These are phyloP conservation scores for Cyprinella venusta DNA, from an alignment of 2,797 vertebrate species.

Conservation along the genomic window DNA sequence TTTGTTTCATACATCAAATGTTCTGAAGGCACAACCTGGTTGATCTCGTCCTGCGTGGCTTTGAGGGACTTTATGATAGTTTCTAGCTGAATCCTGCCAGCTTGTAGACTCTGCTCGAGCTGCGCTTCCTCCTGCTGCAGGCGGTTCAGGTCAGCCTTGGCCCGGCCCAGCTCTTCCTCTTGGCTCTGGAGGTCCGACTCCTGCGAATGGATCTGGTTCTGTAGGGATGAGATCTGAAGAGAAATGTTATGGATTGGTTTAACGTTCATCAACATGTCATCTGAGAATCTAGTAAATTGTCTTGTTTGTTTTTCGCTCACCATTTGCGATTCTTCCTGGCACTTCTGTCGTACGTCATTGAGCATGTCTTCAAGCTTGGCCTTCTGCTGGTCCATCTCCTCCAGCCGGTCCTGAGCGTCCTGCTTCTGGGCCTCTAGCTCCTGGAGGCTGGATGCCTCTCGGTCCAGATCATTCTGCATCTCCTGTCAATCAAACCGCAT, in stretches of 20 bases:
- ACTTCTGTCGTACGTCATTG: slow-evolving; percentile 90
- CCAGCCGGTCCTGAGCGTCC: slow-evolving; percentile 92
- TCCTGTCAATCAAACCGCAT: slow-evolving; percentile 77
- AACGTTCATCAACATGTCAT: background rate
- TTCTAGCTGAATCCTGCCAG: slow-evolving; percentile 92
- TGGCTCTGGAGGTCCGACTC: slow-evolving; percentile 92
- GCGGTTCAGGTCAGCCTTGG: slow-evolving; percentile 87
- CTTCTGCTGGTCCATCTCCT: slow-evolving; percentile 99
- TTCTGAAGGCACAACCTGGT: slow-evolving; percentile 81
- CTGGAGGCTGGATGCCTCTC: slow-evolving; percentile 89
- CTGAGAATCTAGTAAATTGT: background rate
- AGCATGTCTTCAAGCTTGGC: slow-evolving; percentile 96
- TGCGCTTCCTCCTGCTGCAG: slow-evolving; percentile 94
- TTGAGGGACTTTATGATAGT: slow-evolving; percentile 97
- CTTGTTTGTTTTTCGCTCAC: slow-evolving; percentile 73
- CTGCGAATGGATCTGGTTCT: slow-evolving; percentile 94
- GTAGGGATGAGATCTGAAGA: slow-evolving; percentile 89
- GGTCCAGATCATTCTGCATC: slow-evolving; percentile 92
- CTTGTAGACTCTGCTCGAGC: slow-evolving; percentile 94
- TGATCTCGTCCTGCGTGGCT: slow-evolving; percentile 96
- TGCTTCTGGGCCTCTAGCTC: slow-evolving; percentile 97
- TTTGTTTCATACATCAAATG: background rate
- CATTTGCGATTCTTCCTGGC: slow-evolving; percentile 96
- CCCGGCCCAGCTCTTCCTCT: slow-evolving; percentile 91
- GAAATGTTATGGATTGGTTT: background rate